Conservation (phyloP, 35 echinoderm and acorn worm genomes). For the Hemicentrotus pulcherrimus region DNA sequence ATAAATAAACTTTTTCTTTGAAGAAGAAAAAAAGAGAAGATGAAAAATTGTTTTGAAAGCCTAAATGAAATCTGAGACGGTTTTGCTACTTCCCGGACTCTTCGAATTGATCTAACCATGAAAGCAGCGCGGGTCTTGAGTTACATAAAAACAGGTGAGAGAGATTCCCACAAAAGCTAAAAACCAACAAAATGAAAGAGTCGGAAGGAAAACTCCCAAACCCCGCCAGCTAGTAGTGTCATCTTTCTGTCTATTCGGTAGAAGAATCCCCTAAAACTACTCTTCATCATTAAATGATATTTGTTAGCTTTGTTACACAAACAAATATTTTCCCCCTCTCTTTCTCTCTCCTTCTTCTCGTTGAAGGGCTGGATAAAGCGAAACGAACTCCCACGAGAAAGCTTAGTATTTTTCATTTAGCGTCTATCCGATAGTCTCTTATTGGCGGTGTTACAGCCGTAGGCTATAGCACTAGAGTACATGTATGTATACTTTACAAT, state of each 20-base stretch:
- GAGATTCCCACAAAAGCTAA: not conserved
- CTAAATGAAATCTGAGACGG: conserved; percentile 17
- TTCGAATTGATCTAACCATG: conserved; percentile 1
- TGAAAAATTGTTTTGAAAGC: conserved; percentile 17
- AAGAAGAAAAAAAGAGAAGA: not conserved
- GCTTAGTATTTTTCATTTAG: conserved; percentile 30
- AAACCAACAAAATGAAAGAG: not conserved
- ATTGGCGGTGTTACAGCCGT: conserved; percentile 23
- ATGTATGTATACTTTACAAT: not conserved
- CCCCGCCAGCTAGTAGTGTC: conserved; percentile 39
- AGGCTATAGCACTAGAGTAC: not conserved
- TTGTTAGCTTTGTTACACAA: conserved; percentile 43
- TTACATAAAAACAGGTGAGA: conserved; percentile 35
- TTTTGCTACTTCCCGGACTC: not conserved
- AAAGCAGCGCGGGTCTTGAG: not conserved
- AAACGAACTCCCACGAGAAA: conserved; percentile 18
- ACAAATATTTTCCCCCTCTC: not conserved
- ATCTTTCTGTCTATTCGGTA: conserved; percentile 30
- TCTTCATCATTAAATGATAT: conserved; percentile 43
- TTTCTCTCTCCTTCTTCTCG: conserved; percentile 20
- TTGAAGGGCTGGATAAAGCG: not conserved
- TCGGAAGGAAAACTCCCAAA: conserved; percentile 26
- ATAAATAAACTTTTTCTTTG: not conserved
- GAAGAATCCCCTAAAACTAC: conserved; percentile 27
- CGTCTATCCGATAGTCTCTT: not conserved